Evolutionary conservation across 2,797 vertebrate genomes (phyloP), one percentile per base, ranked within the genome.

Genomic region (Cichlasoma orientale): DNA sequence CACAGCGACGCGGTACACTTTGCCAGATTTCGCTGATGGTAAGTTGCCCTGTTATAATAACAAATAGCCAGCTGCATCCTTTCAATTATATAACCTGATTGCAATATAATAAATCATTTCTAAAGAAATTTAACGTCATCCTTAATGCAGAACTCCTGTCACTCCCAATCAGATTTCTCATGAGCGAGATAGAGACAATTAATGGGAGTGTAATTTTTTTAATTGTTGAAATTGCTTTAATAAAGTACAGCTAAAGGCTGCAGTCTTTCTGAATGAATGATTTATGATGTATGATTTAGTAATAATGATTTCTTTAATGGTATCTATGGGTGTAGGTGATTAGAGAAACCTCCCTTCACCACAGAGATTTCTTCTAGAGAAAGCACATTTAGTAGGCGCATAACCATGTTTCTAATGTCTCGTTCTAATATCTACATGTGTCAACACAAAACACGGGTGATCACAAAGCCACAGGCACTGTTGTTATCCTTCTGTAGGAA

Each of bases 401-500:
- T 23, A 33, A 58, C 33, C 0, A 1, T 13, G 27, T 50, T 70
- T 71, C n/a, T 56, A 75, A 27, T 36, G 10, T 47, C 23, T 27
- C 5, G 8, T 66, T 27, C 16, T 50, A 4, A 68, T 10, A 29
- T 68, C 41, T 66, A 66, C 10, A 50, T 68, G 41, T 57, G 38
- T 1, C 19, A 14, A 56, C 29, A 57, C 21, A 16, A 75, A 53
- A 58, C 11, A 21, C 18, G 19, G 27, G 19, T 41, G 11, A 57
- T 19, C 13, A 57, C 18, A 9, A 7, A 25, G 31, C 57, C 29
- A 63, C 56, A 56, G 54, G 7, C 14, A 4, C 36, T 44, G 59
- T 77, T 86, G 72, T 80, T 85, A 71, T 84, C 41, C 79, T 57
- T 84, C 44, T 56, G 78, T 41, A 75, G 79, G 86, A 86, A 75